Conservation (phyloP, 2,113 vertebrate genomes). For the Caloenas nicobarica region DNA sequence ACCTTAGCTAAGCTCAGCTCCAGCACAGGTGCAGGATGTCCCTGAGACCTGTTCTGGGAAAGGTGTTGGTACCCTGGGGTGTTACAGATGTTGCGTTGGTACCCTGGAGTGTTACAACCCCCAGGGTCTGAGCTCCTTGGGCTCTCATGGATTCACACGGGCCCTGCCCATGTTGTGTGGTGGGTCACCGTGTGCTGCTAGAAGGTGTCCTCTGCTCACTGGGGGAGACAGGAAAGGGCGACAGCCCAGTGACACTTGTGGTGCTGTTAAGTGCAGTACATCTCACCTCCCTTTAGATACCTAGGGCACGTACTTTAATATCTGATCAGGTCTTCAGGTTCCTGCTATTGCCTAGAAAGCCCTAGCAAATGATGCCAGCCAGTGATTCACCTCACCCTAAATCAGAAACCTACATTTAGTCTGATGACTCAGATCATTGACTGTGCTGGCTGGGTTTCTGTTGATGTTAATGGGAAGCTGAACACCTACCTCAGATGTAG, state of each 20-base stretch:
- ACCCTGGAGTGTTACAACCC: not conserved
- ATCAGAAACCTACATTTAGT: not conserved
- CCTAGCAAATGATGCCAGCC: not conserved
- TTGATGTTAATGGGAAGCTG: not conserved
- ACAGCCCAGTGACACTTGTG: not conserved
- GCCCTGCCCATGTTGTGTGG: rapidly evolving
- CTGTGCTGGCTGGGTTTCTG: not conserved
- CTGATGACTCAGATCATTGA: not conserved
- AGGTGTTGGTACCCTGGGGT: too few species aligned
- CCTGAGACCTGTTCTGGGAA: not conserved
- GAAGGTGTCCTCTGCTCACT: not conserved
- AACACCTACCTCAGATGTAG: not conserved
- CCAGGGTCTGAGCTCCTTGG: not conserved
- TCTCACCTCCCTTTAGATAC: not conserved
- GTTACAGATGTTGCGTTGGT: not conserved
- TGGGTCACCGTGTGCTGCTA: not conserved
- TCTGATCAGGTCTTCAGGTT: not conserved
- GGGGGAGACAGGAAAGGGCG: not conserved
- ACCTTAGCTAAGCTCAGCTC: not conserved
- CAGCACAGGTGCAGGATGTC: not conserved
- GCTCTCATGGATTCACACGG: not conserved
- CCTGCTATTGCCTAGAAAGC: not conserved
- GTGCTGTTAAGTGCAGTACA: not conserved
- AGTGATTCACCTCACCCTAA: not conserved
- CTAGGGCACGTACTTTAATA: not conserved